phyloP scores from a whole-genome alignment of 2,888 invertebrate genomes.

The Apodemia hepburni region DNA sequence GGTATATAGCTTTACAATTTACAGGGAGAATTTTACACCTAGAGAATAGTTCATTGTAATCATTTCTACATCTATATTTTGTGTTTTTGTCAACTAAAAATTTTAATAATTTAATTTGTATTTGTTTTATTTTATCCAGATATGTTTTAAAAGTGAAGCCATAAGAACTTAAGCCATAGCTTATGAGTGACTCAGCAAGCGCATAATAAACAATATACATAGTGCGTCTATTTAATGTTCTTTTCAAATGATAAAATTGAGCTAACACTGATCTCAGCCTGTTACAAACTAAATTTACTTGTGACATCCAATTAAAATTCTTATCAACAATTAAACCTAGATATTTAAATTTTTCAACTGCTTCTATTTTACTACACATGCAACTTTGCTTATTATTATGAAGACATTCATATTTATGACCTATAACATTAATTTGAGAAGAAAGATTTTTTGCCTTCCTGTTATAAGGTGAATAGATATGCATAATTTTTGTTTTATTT shows the following conservation, averaged over 20 bases:
- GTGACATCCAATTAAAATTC: background rate
- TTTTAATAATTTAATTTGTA: background rate
- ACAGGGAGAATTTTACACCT: background rate
- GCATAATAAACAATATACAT: background rate
- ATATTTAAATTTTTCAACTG: no score
- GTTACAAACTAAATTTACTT: background rate
- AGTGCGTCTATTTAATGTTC: background rate
- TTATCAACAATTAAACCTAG: no score
- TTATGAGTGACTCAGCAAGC: background rate
- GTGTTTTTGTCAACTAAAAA: background rate
- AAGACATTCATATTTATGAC: background rate
- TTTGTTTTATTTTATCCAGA: background rate
- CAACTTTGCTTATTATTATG: background rate
- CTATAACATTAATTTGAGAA: no score
- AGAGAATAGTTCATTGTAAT: background rate
- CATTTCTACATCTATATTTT: background rate
- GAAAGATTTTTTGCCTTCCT: background rate
- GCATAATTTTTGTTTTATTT: background rate
- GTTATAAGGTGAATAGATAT: background rate
- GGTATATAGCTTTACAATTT: background rate
- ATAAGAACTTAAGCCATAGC: conserved; percentile 2
- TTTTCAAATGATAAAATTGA: background rate
- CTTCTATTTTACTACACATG: no score
- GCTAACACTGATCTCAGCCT: background rate
- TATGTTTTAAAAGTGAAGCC: background rate